A percentile compares a stretch with the other conserved stretches of the same genome.
Conservation (phyloP, 2,888 invertebrate genomes). For the Endotricha flammealis region DNA sequence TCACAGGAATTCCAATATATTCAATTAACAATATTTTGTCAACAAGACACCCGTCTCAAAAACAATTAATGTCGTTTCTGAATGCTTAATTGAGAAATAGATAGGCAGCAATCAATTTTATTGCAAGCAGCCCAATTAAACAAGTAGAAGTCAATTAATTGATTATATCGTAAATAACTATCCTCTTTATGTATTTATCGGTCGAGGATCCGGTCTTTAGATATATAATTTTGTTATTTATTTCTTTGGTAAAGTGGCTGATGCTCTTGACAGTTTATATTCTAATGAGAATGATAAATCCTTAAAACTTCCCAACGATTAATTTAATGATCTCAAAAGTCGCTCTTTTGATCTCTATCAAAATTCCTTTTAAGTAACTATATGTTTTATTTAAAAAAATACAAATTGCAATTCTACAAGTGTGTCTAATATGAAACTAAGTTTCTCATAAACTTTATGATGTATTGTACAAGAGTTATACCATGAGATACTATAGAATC, state of each 20-base stretch:
- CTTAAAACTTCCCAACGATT: too few species aligned
- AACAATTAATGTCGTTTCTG: slow-evolving; percentile 1
- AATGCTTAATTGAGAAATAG: slow-evolving; percentile 16
- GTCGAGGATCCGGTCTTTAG: slow-evolving; percentile 4
- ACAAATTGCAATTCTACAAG: too few species aligned
- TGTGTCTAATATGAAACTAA: too few species aligned
- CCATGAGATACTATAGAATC: neutral
- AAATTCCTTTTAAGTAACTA: too few species aligned
- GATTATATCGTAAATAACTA: slow-evolving; percentile 17
- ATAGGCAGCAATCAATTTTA: slow-evolving; percentile 15
- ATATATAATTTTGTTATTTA: neutral
- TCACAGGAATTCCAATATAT: too few species aligned
- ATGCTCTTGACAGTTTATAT: too few species aligned
- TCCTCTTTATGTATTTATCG: slow-evolving; percentile 8
- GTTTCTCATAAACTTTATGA: slow-evolving; percentile 12
- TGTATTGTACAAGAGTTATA: slow-evolving; percentile 16
- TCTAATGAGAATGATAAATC: too few species aligned
- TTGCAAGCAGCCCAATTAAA: slow-evolving; percentile 16
- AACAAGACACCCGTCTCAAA: neutral
- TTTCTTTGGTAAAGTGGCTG: too few species aligned
- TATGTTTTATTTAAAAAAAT: too few species aligned
- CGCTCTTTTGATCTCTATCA: too few species aligned
- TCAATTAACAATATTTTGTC: too few species aligned
- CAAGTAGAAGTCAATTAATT: slow-evolving; percentile 13
- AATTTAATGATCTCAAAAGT: too few species aligned